Evolutionary conservation across 2,113 vertebrate species (phyloP), one percentile per base, ranked within the genome.

Genomic region (Lycocorax pyrrhopterus): DNA sequence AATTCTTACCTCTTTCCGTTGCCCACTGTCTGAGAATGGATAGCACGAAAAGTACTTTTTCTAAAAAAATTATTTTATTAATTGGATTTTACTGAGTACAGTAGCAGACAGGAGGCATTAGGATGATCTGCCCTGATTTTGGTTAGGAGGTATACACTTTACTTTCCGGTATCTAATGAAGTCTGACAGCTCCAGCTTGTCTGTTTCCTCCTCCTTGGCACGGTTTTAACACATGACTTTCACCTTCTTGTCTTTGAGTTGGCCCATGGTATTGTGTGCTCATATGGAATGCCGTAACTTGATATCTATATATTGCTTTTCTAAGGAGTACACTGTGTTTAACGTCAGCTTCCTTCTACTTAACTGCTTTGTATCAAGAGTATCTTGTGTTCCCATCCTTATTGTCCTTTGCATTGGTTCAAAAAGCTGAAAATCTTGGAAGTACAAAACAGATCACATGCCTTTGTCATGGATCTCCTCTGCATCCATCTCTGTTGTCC

Each of bases 201-300:
- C 33, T 56, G 39, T 55, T 63, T 32, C 14, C 11, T 87, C 76
- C 43, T 71, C 6, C 32, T 64, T 25, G 20, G 35, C 72, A 63
- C 0, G 4, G 1, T 46, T 41, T 55, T 85, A 62, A 46, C 25
- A 26, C 3, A 10, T 0, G 1, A 26, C 14, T 51, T 72, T 63
- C 4, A 30, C 35, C 22, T 64, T 37, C 29, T 43, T 81, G 13
- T 32, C 20, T 33, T 59, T 30, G 37, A 72, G 39, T 21, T 39
- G 11, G 32, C 22, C 14, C 3, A 7, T 30, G 29, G 8, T 66
- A 27, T 17, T 62, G 5, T 46, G 47, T 53, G 22, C 33, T 71
- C 15, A 16, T 9, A 33, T 13, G 12, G 18, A 71, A 23, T 23
- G 23, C 8, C 0, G 0, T 49, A 71, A 33, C 21, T 63, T 18